Base-by-base conservation (phyloP, 2,113 vertebrate genomes). In the Morone saxatilis region DNA sequence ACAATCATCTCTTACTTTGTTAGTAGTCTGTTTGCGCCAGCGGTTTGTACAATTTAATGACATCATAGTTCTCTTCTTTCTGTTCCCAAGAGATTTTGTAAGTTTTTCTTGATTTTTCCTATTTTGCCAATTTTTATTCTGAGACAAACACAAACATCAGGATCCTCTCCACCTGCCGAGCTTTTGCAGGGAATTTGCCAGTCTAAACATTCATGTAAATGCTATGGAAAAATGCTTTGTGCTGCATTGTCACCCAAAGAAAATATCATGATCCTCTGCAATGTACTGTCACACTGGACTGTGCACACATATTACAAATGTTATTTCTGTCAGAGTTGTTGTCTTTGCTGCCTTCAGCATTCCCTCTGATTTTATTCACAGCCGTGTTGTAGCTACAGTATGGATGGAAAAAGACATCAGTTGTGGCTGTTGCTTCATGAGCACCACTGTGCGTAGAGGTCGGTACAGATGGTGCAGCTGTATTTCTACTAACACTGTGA, bases 191-290 rank as follows among this genome's bases (percentile, higher is more conserved):
- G 36, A 16, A 95, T 96, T 96, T 96, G 95, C 89, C 76, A 95
- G 92, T 95, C 95, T 95, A 94, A 95, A 93, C 86, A 73, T 84
- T 66, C 91, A 96, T 95, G 95, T 94, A 96, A 96, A 96, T 96
- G 40, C 74, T 94, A 96, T 95, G 95, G 92, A 95, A 95, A 94
- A 91, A 86, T 4, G 3, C 76, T 81, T 86, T 69, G 89, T 89
- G 75, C 76, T 68, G 65, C 86, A 57, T 84, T 85, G 85, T 86
- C 53, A 11, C 71, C 76, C 81, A 86, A 91, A 82, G 83, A 90
- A 84, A 93, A 92, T 84, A 81, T 41, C 43, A 25, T 14, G 41
- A 82, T 77, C 57, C 71, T 25, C 50, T 36, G 69, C 78, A 38
- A 38, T 25, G 80, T 71, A 60, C 63, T 53, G 86, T 76, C 72